Evolutionary conservation across 2,888 invertebrate species (phyloP), one percentile per base, ranked within the genome.

Genomic region (Aphodius sticticus): DNA sequence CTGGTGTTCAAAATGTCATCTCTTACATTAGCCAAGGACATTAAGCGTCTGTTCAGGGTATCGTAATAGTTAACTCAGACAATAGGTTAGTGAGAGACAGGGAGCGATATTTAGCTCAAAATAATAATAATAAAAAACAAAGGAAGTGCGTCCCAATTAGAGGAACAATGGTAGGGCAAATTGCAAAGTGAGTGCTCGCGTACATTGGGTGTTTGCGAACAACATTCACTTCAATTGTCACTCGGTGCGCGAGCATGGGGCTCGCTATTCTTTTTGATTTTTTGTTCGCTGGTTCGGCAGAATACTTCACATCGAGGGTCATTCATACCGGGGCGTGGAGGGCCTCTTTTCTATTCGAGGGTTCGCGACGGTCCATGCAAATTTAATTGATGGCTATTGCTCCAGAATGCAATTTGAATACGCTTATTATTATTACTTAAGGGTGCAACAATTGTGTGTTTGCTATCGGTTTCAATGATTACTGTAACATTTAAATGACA

Each of bases 51-150:
- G 78, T 83, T 84, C 84, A 83, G 85, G 53, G 12, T 53, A 53
- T 53, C 53, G 53, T 12, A 53, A 53, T 53, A 53, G 53, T 53
- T 7, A 53, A 53, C 9, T 12, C 53, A 53, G 53, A 53, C 53
- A 53, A 53, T 53, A 53, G 53, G 53, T 53, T 53, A 53, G 53
- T 7, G 12, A 53, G 83, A 82, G 82, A 84, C 84, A 83, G 84
- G 84, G 84, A 84, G 84, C 83, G 83, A 82, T 86, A 86, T 86
- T 87, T 87, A 86, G 86, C 84, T 83, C 85, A 85, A 86, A 86
- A 85, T 84, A 86, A 86, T 86, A 86, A 82, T 82, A 83, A 81
- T 79, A 82, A 81, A 81, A 85, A 84, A 84, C 83, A 83, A 83
- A 85, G 83, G 81, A 83, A 83, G 84, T 83, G 81, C 84, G 85